These are phyloP conservation scores for Sesamia nonagrioides DNA, from an alignment of 1,140 invertebrate species.

Conservation along the genomic window DNA sequence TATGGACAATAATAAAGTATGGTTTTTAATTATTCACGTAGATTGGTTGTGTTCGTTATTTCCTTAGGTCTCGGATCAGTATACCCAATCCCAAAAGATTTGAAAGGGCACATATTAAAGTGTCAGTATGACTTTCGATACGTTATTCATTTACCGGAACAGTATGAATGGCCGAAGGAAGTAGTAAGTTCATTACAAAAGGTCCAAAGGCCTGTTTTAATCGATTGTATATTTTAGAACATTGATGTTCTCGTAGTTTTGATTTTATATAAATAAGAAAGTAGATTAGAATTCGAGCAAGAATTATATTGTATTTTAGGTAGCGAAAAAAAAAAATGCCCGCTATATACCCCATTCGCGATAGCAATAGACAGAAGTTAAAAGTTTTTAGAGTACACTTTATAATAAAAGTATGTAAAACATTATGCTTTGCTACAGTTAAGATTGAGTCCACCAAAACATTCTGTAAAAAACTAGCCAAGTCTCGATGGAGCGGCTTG, in stretches of 20 bases:
- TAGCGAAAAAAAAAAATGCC: too few relatives aligned
- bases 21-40: not conserved
- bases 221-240: conserved; percentile 26
- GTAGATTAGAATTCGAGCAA: not conserved
- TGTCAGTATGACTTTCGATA: conserved; percentile 93
- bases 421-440: too few relatives aligned
- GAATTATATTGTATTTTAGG: too few relatives aligned
- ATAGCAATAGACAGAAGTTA: too few relatives aligned
- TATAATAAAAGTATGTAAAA: too few relatives aligned
- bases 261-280: not conserved
- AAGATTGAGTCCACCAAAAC: too few relatives aligned
- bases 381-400: too few relatives aligned
- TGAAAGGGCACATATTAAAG: conserved; percentile 90
- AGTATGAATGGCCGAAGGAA: conserved; percentile 90
- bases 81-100: conserved; percentile 94
- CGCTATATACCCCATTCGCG: too few relatives aligned
- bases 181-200: conserved; percentile 54
- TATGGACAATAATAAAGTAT: too few relatives aligned
- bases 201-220: conserved; percentile 53
- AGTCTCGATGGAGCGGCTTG: too few relatives aligned
- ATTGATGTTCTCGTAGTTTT: not conserved
- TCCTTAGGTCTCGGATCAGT: conserved; percentile 71
- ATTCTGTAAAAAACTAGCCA: too few relatives aligned
- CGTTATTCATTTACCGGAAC: conserved; percentile 90
- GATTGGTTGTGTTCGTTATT: conserved; percentile 24